Evolutionary conservation across 1,140 invertebrate species (phyloP).

Genomic region (Listronotus oregonensis): DNA sequence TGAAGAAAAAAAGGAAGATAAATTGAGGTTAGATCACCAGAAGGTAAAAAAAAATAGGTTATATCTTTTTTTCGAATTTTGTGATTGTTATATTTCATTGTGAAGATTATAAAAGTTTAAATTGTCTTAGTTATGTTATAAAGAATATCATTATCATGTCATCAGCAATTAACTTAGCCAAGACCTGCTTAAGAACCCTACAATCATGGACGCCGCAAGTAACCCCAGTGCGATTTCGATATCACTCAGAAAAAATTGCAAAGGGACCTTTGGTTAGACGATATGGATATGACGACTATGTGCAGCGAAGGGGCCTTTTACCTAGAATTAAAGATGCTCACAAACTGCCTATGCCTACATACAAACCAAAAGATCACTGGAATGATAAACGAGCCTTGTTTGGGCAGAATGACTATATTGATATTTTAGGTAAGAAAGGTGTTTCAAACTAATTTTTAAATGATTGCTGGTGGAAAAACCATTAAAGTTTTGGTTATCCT

Average conservation of each 20-base stretch:
- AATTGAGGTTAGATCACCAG: too few relatives aligned
- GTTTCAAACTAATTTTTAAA: too few relatives aligned
- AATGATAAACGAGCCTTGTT: conserved; percentile 76
- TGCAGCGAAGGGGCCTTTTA: conserved; percentile 69
- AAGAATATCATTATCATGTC: not conserved
- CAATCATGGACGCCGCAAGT: conserved; percentile 56
- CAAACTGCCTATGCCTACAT: conserved; percentile 69
- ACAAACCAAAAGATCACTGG: conserved; percentile 78
- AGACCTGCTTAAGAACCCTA: conserved; percentile 4
- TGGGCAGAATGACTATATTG: conserved; percentile 97
- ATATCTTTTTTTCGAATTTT: too few relatives aligned
- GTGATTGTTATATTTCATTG: too few relatives aligned
- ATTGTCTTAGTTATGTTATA: too few relatives aligned
- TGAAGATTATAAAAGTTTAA: too few relatives aligned
- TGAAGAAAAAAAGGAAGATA: too few relatives aligned
- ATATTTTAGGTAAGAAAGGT: conserved; percentile 77
- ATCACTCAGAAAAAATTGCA: conserved; percentile 70
- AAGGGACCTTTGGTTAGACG: conserved; percentile 65
- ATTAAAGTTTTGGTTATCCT: too few relatives aligned
- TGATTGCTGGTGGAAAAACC: too few relatives aligned
- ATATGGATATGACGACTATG: conserved; percentile 72
- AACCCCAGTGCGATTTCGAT: conserved; percentile 62
- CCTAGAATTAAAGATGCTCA: conserved; percentile 63
- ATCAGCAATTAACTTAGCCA: not conserved
- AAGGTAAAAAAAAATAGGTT: too few relatives aligned